A percentile compares a stretch with the other conserved stretches of the same genome.
Evolutionary conservation across 2,888 invertebrate genomes (phyloP).

Genomic region (Rhyacophila evoluta): DNA sequence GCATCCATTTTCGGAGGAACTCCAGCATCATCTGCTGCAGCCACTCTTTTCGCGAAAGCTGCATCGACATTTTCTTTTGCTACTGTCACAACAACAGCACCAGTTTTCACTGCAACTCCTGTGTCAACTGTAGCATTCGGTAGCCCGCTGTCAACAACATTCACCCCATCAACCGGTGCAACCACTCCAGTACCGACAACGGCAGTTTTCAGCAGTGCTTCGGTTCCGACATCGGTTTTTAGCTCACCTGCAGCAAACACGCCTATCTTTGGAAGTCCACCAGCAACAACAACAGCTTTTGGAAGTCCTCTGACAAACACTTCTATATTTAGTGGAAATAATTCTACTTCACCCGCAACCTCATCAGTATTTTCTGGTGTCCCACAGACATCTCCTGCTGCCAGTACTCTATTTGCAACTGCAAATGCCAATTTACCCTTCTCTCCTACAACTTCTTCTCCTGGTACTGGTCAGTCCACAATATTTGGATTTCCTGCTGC

Average conservation of each 20-base stretch:
- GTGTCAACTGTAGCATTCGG: conserved; percentile 54
- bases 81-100: conserved; percentile 52
- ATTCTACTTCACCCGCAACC: not conserved
- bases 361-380: not conserved
- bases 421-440: conserved; percentile 44
- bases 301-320: not conserved
- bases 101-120: conserved; percentile 43
- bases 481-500: conserved; percentile 40
- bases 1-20: conserved; percentile 55
- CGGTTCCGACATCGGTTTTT: conserved; percentile 56
- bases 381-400: conserved; percentile 26
- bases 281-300: conserved; percentile 25
- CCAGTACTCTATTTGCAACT: conserved; percentile 44
- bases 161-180: conserved; percentile 47
- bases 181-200: conserved; percentile 55
- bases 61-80: conserved; percentile 11
- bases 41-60: conserved; percentile 27
- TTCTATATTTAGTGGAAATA: not conserved
- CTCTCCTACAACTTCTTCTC: conserved; percentile 56
- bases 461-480: conserved; percentile 31
- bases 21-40: conserved; percentile 43
- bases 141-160: conserved; percentile 55
- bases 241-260: conserved; percentile 25
- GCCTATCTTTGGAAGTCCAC: conserved; percentile 47
- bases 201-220: conserved; percentile 56